Percentiles rank a stretch among this genome's conserved stretches.
phyloP scores from a whole-genome alignment of 1,140 invertebrate species.

The Grapholita molesta region DNA sequence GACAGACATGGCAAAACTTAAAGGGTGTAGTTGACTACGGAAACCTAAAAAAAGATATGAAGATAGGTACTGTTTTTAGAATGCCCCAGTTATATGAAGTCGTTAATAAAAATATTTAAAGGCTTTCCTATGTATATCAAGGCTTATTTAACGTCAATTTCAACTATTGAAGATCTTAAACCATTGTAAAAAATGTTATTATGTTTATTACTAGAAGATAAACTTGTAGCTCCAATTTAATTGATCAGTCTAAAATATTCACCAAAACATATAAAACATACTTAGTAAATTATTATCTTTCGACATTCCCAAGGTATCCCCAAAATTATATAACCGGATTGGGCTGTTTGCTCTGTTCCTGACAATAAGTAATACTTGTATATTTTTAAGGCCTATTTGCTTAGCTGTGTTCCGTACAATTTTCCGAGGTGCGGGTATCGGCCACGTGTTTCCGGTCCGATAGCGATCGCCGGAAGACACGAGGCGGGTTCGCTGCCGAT shows the following conservation, averaged over 20 bases:
- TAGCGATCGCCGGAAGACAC: slow-evolving; percentile 2
- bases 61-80: too few species aligned
- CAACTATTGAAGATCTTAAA: too few species aligned
- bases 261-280: background rate
- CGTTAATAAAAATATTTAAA: too few species aligned
- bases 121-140: too few species aligned
- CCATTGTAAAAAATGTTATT: too few species aligned
- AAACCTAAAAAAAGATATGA: too few species aligned
- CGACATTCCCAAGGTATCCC: background rate
- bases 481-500: background rate
- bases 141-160: too few species aligned
- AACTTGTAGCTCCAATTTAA: background rate
- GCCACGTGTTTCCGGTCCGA: background rate
- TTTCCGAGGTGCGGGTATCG: background rate
- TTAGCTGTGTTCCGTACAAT: background rate
- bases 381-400: background rate
- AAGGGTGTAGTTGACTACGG: too few species aligned
- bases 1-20: too few species aligned
- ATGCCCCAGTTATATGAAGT: too few species aligned
- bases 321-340: background rate
- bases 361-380: background rate
- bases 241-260: background rate
- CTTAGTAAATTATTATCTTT: background rate
- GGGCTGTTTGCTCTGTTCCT: background rate
- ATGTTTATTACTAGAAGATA: too few species aligned